A percentile compares a stretch with the other conserved stretches of the same genome.
Conservation (phyloP, 2,797 vertebrate species). For the Pelochelys cantorii region DNA sequence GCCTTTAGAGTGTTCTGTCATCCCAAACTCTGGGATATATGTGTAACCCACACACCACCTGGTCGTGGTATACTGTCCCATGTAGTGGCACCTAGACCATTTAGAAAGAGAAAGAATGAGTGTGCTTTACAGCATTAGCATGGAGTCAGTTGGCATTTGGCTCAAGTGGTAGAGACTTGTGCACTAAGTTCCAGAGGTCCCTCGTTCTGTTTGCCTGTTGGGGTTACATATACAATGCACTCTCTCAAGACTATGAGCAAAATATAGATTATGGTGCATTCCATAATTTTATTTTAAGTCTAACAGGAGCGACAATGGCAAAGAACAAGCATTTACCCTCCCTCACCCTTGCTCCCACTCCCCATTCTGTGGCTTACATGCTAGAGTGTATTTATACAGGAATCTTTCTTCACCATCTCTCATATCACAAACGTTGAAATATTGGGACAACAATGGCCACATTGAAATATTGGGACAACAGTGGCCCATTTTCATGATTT, state of each 20-base stretch:
- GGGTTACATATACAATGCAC: neutral
- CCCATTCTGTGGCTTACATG: accelerated
- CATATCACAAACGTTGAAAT: neutral
- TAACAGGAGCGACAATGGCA: neutral
- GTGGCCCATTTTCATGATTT: accelerated
- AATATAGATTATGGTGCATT: accelerated
- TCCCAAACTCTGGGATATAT: neutral
- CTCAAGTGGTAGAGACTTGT: no score
- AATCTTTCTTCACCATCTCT: neutral
- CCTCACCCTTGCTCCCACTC: neutral
- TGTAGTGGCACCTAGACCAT: no score
- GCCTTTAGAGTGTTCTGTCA: neutral
- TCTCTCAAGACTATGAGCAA: neutral
- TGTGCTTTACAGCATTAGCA: no score
- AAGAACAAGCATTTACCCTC: neutral
- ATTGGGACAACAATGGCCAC: neutral
- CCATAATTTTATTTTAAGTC: neutral
- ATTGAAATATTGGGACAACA: neutral
- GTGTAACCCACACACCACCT: neutral
- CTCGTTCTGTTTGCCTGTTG: no score
- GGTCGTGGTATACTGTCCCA: no score
- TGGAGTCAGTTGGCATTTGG: no score
- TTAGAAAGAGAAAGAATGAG: no score
- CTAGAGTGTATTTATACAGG: neutral
- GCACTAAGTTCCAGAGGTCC: no score